Evolutionary conservation across 1,140 invertebrate species (phyloP), one percentile per base, ranked within the genome.

Genomic region (Neodiprion lecontei): DNA sequence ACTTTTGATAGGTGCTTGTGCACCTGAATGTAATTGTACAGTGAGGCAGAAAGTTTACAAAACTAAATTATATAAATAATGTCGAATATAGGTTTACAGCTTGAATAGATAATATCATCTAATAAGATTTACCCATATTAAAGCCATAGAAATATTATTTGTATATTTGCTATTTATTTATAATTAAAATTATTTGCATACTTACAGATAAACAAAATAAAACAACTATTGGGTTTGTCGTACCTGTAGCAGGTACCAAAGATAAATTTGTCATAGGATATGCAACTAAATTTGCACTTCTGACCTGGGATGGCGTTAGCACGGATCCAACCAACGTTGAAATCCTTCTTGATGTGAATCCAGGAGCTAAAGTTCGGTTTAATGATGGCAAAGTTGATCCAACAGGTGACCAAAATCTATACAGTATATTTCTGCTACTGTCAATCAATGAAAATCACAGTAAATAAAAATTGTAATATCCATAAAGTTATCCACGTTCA

Each of bases 321-420:
- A 14, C 12, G 47, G 70, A 53, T 8, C 21, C 71, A 48, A 40
- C 50, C 10, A 49, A 72, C 17, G 12, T 72, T 23, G 70, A 75
- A 23, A 67, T 75, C n/a, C 53, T 75, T 48, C 69, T 28, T 11
- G 65, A 61, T 11, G 49, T 73, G 14, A 50, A 75, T 61, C 28
- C 50, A 23, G 49, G 28, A 67, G 83, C 75, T 76, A 86, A 72
- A 23, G n/a, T 14, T 61, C 53, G 53, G n/a, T 86, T 90, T 73
- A 90, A 90, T 78, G 89, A 90, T 78, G 89, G 84, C 4, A 90
- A 90, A 78, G 89, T 88, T 80, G 89, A 90, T 74, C 73, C 81
- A 2, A 74, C 61, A 10, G 89, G 89, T 8, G 70, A 88, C 17
- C 21, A 9, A 23, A 17, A 23, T 9, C 21, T 21, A 21, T 47